Evolutionary conservation across 2,113 vertebrate species (phyloP).

Genomic region (Silurus glanis): DNA sequence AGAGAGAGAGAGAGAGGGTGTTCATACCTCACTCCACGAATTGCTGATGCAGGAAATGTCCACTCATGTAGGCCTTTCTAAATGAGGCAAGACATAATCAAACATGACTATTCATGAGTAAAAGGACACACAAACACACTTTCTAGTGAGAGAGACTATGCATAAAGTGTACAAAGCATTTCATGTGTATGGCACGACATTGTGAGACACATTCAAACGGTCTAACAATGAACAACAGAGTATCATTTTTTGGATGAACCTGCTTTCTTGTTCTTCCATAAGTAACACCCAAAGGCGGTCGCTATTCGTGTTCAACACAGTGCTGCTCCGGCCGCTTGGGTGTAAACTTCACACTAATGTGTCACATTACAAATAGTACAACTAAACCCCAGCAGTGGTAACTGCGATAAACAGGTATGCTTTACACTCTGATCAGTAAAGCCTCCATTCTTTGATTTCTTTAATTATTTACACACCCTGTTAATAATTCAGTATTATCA

Average conservation of each 20-base stretch:
- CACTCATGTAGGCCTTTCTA: slow-evolving; percentile 81
- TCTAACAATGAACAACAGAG: neutral
- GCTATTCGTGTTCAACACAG: neutral
- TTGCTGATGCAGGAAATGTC: slow-evolving; percentile 78
- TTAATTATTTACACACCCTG: neutral
- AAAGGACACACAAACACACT: neutral
- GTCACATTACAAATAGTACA: slow-evolving; percentile 9
- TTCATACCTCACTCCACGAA: slow-evolving; percentile 85
- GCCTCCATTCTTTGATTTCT: neutral
- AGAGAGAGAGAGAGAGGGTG: neutral
- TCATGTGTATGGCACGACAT: neutral
- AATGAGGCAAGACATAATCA: slow-evolving; percentile 22
- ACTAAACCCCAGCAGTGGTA: neutral
- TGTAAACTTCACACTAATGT: slow-evolving; percentile 18
- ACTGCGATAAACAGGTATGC: slow-evolving; percentile 5
- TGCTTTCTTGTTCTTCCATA: neutral
- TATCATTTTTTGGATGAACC: neutral
- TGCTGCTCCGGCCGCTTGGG: neutral
- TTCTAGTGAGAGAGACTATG: neutral
- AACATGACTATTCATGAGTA: neutral
- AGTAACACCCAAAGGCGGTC: neutral
- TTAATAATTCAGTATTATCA: neutral
- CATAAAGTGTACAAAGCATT: neutral
- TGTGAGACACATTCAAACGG: neutral
- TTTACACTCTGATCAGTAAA: neutral